phyloP scores from a whole-genome alignment of 92 coral and sea anemone genomes.

The Heliopora coerulea region DNA sequence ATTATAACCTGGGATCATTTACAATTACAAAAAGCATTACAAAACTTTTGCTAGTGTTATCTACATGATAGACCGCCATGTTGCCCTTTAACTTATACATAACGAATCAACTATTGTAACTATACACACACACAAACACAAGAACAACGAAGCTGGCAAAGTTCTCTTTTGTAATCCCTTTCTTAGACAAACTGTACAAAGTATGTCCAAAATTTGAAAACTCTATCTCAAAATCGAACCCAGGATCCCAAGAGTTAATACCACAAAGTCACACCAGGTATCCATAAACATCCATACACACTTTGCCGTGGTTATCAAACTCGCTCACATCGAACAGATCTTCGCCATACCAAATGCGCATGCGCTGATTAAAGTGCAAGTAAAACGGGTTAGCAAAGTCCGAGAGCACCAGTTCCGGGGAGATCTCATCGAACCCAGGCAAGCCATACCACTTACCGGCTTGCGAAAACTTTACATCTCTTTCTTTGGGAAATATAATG shows the following conservation, averaged over 20 bases:
- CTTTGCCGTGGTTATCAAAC: conserved; percentile 26
- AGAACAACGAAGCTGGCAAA: too few relatives aligned
- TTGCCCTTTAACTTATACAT: too few relatives aligned
- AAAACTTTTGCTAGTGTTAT: too few relatives aligned
- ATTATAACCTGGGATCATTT: too few relatives aligned
- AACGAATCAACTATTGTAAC: too few relatives aligned
- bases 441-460: conserved; percentile 24
- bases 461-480: neutral
- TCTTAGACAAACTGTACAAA: neutral
- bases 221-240: conserved; percentile 6
- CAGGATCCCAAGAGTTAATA: neutral
- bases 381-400: conserved; percentile 27
- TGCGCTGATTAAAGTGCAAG: conserved; percentile 1
- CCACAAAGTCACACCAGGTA: conserved; percentile 16
- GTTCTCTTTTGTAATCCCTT: too few relatives aligned
- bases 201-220: too few relatives aligned
- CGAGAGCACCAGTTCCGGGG: conserved; percentile 17
- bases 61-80: too few relatives aligned
- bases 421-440: conserved; percentile 17
- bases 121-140: too few relatives aligned
- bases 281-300: conserved; percentile 38
- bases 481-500: conserved; percentile 10
- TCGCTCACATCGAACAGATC: conserved; percentile 34
- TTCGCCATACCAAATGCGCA: conserved; percentile 42
- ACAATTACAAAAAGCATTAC: too few relatives aligned